phyloP scores from a whole-genome alignment of 2,797 vertebrate species.

The Neosilurus hyrtlii region DNA sequence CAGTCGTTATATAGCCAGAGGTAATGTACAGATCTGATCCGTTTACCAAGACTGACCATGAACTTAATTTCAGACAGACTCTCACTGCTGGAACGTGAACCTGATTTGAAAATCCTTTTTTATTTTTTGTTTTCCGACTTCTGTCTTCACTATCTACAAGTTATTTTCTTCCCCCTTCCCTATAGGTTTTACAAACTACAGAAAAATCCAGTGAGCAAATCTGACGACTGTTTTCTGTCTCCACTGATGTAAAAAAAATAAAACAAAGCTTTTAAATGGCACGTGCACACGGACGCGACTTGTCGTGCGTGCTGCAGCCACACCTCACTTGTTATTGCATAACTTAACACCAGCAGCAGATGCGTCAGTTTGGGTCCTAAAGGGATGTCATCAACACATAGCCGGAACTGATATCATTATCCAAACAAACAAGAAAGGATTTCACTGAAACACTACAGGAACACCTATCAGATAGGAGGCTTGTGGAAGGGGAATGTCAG shows the following conservation, averaged over 20 bases:
- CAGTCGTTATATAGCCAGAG: neutral
- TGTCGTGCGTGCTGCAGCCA: neutral
- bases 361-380: neutral
- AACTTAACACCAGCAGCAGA: neutral
- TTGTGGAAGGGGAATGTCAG: neutral
- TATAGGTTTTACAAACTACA: neutral
- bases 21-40: neutral
- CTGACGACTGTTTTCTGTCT: neutral
- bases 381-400: neutral
- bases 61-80: neutral
- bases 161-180: neutral
- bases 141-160: neutral
- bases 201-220: too few species aligned
- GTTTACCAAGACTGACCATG: neutral
- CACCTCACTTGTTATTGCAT: constrained; percentile 5
- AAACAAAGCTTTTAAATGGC: neutral
- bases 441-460: too few species aligned
- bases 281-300: neutral
- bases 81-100: neutral
- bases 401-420: neutral
- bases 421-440: neutral
- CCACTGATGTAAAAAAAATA: neutral
- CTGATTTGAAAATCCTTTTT: neutral
- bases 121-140: neutral
- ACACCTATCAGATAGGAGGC: too few species aligned